Evolutionary conservation across 2,888 invertebrate species (phyloP), one percentile per base, ranked within the genome.

Genomic region (Smittia aterrima): DNA sequence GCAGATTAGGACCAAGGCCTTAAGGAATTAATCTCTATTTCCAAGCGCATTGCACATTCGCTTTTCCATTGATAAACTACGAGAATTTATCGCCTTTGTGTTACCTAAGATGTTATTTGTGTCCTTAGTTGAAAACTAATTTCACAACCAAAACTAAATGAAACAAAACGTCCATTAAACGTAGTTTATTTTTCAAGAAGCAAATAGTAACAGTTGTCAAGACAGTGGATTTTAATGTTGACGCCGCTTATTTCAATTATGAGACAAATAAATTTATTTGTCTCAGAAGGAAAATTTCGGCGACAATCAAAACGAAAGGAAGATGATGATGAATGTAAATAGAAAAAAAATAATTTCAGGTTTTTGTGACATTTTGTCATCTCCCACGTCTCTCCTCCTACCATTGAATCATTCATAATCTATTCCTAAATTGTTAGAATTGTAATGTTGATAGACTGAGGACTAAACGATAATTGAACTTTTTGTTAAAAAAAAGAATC

Each of bases 371-470:
- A 9, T 32, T 32, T 3, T 32, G 32, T 32, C 32, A 32, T 32
- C n/a, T 32, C 32, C 32, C 9, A 32, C 3, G 32, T 6, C 32
- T 32, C 32, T 3, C 9, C 9, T 32, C n/a, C n/a, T n/a, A n/a
- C 32, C 32, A 32, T 32, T 32, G 4, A 32, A 32, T 32, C 47
- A 16, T 6, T 47, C n/a, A 47, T 13, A 47, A 2, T 47, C 47
- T 47, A 11, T 47, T 11, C 11, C 13, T 13, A 18, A 58, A n/a
- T 58, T 58, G 58, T 58, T 58, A 58, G 58, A 20, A 58, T 22
- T 58, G 22, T 40, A 32, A 71, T 71, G 70, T 71, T 71, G 54
- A 71, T 71, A 70, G 70, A 70, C 70, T 70, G 70, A 70, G 24
- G 16, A 62, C 18, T 11, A 32, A 66, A 32, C 7, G 24, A 66